Evolutionary conservation across 2,888 invertebrate species (phyloP), one percentile per base, ranked within the genome.

Genomic region (Drosophila cyrtoloma): DNA sequence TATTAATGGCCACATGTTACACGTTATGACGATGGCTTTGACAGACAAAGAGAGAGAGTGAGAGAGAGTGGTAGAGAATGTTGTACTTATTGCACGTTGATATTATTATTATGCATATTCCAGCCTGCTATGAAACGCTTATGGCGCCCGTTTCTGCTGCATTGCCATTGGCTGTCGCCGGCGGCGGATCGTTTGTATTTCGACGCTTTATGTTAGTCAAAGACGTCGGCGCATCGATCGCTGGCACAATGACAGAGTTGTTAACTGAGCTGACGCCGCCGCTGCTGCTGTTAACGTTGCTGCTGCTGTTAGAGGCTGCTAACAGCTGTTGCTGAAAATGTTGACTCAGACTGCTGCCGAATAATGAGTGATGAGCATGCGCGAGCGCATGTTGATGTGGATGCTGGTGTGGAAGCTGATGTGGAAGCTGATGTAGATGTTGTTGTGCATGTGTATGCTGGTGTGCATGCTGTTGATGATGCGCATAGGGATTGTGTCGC

Each of bases 71-170:
- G 37, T 44, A 68, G 62, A 47, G 47, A 37, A 28, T 26, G 10
- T 26, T 47, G 55, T 77, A 56, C 60, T 72, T 69, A 71, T 69
- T 86, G 84, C 75, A 80, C 82, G 60, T 77, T 75, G 65, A 57
- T 47, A 47, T 26, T 47, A 26, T 47, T 47, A 16, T 26, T 47
- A 47, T 47, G 42, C 14, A 64, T 19, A 26, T 50, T 30, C 22
- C 28, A 22, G 33, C 33, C 64, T 82, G 93, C 92, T 93, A 93
- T 87, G 93, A 93, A 71, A 93, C 93, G 79, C 92, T 93, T 44
- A 93, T 93, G 57, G 92, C 93, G 75, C 92, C 92, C 65, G 90
- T 92, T 78, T 93, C 93, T 9, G 84, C 72, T 62, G 88, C 65
- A 69, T 78, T 82, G 33, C 64, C 51, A 39, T 51, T 81, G 10